Evolutionary conservation across 2,888 invertebrate species (phyloP).

Genomic region (Gryllus longicercus): DNA sequence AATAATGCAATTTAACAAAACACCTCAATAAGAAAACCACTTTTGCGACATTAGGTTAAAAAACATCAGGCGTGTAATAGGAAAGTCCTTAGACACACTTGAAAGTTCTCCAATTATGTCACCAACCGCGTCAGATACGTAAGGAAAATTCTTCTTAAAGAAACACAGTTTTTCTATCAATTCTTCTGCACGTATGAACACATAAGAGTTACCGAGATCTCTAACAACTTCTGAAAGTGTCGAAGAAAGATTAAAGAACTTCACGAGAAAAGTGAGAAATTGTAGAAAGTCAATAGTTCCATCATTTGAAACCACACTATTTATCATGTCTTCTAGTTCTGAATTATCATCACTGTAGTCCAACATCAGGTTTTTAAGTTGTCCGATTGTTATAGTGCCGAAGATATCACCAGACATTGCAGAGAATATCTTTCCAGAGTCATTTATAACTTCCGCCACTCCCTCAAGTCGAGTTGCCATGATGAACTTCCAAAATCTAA

Average conservation of each 20-base stretch:
- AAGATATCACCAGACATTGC: neutral
- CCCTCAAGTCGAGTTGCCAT: neutral
- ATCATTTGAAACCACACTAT: neutral
- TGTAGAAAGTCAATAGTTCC: neutral
- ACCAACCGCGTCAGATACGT: neutral
- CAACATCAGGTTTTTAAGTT: neutral
- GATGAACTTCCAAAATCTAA: neutral
- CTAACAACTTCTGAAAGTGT: neutral
- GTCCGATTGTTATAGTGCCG: neutral
- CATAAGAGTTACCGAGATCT: neutral
- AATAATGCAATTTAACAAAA: no score
- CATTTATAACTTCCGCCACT: neutral
- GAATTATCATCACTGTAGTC: neutral
- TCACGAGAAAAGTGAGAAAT: neutral
- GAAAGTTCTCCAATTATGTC: neutral
- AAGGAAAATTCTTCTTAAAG: neutral
- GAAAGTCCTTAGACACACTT: neutral
- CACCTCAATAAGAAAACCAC: neutral
- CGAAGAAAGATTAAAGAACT: neutral
- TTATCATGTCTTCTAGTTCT: neutral
- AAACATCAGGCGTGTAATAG: neutral
- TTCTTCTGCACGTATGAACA: neutral
- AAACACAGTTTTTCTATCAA: neutral
- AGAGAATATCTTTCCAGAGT: neutral
- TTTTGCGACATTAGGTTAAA: neutral